phyloP scores from a whole-genome alignment of 2,888 invertebrate species.

The Julus scandinavius region DNA sequence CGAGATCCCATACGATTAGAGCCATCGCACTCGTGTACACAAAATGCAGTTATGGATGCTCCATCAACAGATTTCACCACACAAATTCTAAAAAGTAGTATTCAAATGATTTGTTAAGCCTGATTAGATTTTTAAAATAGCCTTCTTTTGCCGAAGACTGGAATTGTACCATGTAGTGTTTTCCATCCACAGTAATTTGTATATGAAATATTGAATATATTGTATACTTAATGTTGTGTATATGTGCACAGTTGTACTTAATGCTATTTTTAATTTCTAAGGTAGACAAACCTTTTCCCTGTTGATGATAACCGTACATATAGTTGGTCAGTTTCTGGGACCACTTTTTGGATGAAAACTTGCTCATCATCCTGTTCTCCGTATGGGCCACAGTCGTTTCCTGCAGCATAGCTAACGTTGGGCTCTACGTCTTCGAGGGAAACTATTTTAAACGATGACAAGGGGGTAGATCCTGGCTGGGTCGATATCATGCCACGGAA shows the following conservation, averaged over 20 bases:
- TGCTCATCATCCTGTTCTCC: conserved; percentile 99
- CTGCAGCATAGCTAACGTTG: conserved; percentile 67
- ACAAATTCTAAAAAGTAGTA: conserved; percentile 77
- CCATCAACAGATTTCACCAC: conserved; percentile 94
- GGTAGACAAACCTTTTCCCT: conserved; percentile 79
- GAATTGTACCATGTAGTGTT: background rate
- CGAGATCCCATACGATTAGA: conserved; percentile 90
- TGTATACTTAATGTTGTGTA: too few relatives aligned
- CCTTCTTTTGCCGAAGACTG: background rate
- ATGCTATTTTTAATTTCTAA: background rate
- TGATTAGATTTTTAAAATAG: too few relatives aligned
- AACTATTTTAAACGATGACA: conserved; percentile 97
- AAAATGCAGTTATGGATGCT: conserved; percentile 92
- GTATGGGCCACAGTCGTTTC: conserved; percentile 85
- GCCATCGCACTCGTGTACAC: conserved; percentile 97
- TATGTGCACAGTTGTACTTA: background rate
- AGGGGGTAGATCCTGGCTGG: conserved; percentile 96
- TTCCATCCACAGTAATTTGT: too few relatives aligned
- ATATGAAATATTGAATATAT: too few relatives aligned
- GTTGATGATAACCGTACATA: conserved; percentile 95
- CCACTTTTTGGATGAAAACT: conserved; percentile 97
- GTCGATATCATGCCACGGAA: conserved; percentile 99
- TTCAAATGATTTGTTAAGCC: background rate
- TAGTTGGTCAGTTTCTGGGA: conserved; percentile 94
- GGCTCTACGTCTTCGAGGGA: conserved; percentile 76